Evolutionary conservation across 2,888 invertebrate species (phyloP), one percentile per base, ranked within the genome.

Genomic region (Ypsolopha sequella): DNA sequence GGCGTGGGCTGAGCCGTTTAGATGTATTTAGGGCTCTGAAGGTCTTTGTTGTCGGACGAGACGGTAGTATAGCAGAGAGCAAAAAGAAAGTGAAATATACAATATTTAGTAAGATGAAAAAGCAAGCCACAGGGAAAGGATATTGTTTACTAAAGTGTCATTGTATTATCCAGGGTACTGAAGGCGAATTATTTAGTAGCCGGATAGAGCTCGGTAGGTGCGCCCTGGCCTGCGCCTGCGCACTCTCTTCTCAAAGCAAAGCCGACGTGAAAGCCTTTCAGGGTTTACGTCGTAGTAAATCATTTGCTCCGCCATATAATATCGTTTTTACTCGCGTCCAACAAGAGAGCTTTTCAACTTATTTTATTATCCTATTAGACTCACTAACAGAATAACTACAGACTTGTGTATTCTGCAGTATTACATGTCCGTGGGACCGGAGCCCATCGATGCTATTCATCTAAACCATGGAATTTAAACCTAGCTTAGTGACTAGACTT

Each of bases 1-100:
- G 66, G 75, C 75, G 74, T 76, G 76, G 75, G 72, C 68, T 64
- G 14, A 13, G 14, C 44, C 6, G 44, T 33, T 24, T 44, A 33
- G 14, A 11, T 44, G 14, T 44, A 13, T 44, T 14, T 24, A 24
- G n/a, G 33, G 10, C 44, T 10, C 44, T 24, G 24, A 44, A 6
- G 4, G 44, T 7, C 7, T 8, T 11, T 33, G 33, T 14, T 24
- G 44, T 14, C 13, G 44, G 24, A 14, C 44, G 33, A 44, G 14
- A 10, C 24, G 24, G 2, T 24, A 24, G 24, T 24, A 24, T 24
- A 24, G 24, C 24, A 24, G n/a, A n/a, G n/a, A n/a, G n/a, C n/a
- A n/a, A n/a, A 24, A 24, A 24, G 24, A 24, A 4, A 24, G 24
- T 24, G 24, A 24, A n/a, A 24, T 24, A 24, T 24, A 24, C 24